Conservation (phyloP, 2,888 invertebrate genomes). For the Seira musarum region DNA sequence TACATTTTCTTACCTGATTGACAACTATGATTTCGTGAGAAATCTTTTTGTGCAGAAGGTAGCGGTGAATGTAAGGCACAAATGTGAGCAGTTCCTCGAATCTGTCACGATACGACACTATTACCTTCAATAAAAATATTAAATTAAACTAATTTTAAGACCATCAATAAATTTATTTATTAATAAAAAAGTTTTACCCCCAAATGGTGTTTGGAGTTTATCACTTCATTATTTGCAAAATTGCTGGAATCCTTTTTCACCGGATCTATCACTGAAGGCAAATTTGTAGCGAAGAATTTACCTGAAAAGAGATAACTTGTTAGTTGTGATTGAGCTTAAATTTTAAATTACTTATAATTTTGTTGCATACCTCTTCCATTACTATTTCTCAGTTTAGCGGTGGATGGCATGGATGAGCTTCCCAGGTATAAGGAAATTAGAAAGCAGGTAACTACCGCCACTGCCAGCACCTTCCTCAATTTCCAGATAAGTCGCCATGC, state of each 20-base stretch:
- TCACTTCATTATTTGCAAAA: not conserved
- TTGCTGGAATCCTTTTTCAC: not conserved
- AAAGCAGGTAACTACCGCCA: conserved; percentile 58
- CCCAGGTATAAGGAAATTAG: conserved; percentile 61
- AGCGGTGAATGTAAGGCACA: conserved; percentile 90
- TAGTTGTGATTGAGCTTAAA: too few relatives aligned
- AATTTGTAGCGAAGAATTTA: conserved; percentile 48
- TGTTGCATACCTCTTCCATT: conserved; percentile 38
- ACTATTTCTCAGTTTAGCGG: conserved; percentile 11
- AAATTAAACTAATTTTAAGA: conserved; percentile 71
- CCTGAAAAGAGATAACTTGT: conserved; percentile 25
- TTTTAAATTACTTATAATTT: not conserved
- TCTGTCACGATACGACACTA: conserved; percentile 96
- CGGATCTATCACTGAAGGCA: not conserved
- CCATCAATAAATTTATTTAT: not conserved
- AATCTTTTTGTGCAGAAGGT: conserved; percentile 85
- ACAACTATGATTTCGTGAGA: conserved; percentile 89
- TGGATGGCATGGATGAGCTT: conserved; percentile 45
- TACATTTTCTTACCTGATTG: conserved; percentile 80
- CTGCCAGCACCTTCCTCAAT: conserved; percentile 50
- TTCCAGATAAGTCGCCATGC: conserved; percentile 63
- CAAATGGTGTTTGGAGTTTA: conserved; percentile 43
- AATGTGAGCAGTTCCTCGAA: conserved; percentile 96
- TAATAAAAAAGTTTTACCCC: conserved; percentile 29
- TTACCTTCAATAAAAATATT: conserved; percentile 78